These are phyloP conservation scores for Biston stratarius DNA, from an alignment of 2,888 invertebrate genomes.

Conservation along the genomic window DNA sequence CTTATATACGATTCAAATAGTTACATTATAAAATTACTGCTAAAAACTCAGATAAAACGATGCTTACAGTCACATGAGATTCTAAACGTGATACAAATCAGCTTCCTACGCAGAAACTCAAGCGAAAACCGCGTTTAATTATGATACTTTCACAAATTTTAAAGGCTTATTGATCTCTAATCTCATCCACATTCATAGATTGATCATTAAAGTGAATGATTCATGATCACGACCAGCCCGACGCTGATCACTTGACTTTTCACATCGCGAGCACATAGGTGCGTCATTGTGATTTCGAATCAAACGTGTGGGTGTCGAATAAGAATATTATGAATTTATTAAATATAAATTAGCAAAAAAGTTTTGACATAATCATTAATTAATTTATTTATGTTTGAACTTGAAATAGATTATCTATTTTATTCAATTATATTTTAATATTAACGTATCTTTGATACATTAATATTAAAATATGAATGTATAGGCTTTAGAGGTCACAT, in stretches of 20 bases:
- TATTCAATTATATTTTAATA: too few relatives aligned
- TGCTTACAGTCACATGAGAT: too few relatives aligned
- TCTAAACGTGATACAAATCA: slow-evolving; percentile 4
- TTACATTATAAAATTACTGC: background rate
- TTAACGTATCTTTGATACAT: too few relatives aligned
- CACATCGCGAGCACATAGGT: background rate
- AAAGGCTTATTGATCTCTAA: slow-evolving; percentile 22
- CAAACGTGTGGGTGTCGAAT: background rate
- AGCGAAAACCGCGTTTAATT: slow-evolving; percentile 20
- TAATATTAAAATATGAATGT: too few relatives aligned
- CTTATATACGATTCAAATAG: too few relatives aligned
- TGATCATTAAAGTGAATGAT: slow-evolving; percentile 37
- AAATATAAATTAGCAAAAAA: slow-evolving; percentile 1
- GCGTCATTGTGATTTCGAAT: slow-evolving; percentile 7
- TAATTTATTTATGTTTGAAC: too few relatives aligned
- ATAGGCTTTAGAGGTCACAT: too few relatives aligned
- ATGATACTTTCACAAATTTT: slow-evolving; percentile 31
- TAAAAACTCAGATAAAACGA: too few relatives aligned
- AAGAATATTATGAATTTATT: slow-evolving; percentile 1
- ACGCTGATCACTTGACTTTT: slow-evolving; percentile 9
- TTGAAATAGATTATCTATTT: too few relatives aligned
- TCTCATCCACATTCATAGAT: slow-evolving; percentile 27
- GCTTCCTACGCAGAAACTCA: slow-evolving; percentile 24
- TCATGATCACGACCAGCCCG: slow-evolving; percentile 23
- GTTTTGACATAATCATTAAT: too few relatives aligned